phyloP scores from a whole-genome alignment of 1,140 invertebrate genomes.

The Diorhabda elongata region DNA sequence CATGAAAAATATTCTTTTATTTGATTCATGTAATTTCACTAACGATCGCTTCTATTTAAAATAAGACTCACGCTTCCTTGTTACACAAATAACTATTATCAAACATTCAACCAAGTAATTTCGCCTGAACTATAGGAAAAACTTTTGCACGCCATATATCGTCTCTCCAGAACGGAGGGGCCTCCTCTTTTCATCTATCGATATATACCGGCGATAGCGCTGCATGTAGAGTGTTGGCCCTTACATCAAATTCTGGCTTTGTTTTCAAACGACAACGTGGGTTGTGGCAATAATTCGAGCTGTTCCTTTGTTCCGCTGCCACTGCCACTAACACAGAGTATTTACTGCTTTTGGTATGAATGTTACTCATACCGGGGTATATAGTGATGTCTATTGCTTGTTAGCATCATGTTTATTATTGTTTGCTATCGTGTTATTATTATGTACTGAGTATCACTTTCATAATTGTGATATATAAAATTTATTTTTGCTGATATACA shows the following conservation, averaged over 20 bases:
- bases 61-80: too few relatives aligned
- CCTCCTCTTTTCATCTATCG: not conserved
- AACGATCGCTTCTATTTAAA: too few relatives aligned
- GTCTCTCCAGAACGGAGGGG: not conserved
- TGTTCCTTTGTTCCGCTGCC: slow-evolving; percentile 6
- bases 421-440: too few relatives aligned
- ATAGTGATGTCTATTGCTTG: not conserved
- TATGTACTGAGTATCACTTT: too few relatives aligned
- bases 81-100: too few relatives aligned
- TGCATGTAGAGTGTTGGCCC: not conserved
- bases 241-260: slow-evolving; percentile 15
- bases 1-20: too few relatives aligned
- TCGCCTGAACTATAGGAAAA: too few relatives aligned
- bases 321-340: slow-evolving; percentile 6
- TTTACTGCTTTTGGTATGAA: not conserved
- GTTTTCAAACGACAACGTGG: slow-evolving; percentile 9
- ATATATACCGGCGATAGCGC: not conserved
- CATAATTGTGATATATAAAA: too few relatives aligned
- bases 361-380: not conserved
- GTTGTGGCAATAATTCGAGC: slow-evolving; percentile 6
- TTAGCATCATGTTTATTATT: not conserved
- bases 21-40: too few relatives aligned
- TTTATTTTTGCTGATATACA: too few relatives aligned
- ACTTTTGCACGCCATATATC: slow-evolving; percentile 4
- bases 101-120: too few relatives aligned